Evolutionary conservation across 2,113 vertebrate genomes (phyloP).

Genomic region (Gymnarchus niloticus): DNA sequence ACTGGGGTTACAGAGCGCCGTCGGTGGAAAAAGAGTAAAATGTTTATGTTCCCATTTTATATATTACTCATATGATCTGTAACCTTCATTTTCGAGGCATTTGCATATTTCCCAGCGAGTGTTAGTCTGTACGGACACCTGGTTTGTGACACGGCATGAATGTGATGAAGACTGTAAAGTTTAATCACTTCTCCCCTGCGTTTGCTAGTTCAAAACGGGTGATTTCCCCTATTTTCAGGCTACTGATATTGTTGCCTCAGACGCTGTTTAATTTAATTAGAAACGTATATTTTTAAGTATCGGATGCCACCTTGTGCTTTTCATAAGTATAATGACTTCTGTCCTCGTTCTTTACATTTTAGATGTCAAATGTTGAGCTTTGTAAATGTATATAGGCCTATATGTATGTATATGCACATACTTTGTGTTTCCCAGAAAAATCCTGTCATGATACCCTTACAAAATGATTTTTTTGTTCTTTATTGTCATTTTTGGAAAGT

Average conservation of each 20-base stretch:
- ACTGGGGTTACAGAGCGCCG: neutral
- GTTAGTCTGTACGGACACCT: neutral
- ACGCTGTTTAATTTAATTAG: neutral
- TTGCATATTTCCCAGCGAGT: constrained; percentile 7
- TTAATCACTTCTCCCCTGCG: neutral
- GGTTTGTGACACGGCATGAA: neutral
- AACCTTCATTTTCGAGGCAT: neutral
- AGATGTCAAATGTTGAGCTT: neutral
- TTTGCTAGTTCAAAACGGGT: neutral
- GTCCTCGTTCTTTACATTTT: neutral
- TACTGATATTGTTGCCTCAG: neutral
- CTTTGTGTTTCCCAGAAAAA: neutral
- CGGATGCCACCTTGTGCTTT: neutral
- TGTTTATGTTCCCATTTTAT: neutral
- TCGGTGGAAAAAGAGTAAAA: neutral
- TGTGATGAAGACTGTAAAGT: neutral
- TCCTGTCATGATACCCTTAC: neutral
- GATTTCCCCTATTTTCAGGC: neutral
- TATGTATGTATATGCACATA: too few relatives aligned
- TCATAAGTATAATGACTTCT: neutral
- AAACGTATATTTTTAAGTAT: too few relatives aligned
- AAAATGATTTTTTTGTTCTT: too few relatives aligned
- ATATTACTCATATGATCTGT: constrained; percentile 1
- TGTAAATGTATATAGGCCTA: neutral
- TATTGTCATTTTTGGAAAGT: too few relatives aligned